Conservation (phyloP, 53 echinoderm and acorn worm genomes). For the Paelopatides confundens region DNA sequence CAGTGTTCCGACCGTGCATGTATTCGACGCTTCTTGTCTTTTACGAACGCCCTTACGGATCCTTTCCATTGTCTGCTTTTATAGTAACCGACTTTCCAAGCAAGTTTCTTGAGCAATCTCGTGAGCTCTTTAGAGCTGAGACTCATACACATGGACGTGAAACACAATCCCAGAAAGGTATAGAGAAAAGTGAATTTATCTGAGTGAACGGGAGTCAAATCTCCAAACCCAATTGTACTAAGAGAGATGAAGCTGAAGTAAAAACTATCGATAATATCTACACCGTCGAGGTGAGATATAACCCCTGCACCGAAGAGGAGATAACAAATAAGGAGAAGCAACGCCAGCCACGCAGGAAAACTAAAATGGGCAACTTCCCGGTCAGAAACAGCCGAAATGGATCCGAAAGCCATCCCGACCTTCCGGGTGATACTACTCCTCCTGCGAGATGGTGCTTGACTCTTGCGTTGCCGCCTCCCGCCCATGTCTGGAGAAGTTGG, state of each 20-base stretch:
- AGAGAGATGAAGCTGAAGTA: conserved; percentile 92
- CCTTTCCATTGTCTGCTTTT: conserved; percentile 69
- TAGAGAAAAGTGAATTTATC: conserved; percentile 74
- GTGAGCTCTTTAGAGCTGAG: conserved; percentile 85
- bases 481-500: conserved; percentile 40
- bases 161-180: conserved; percentile 85
- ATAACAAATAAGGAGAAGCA: conserved; percentile 72
- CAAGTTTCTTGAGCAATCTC: conserved; percentile 64
- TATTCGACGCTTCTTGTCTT: conserved; percentile 40
- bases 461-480: neutral
- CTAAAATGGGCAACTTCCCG: conserved; percentile 74
- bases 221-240: conserved; percentile 96
- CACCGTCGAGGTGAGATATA: conserved; percentile 54
- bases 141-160: conserved; percentile 90
- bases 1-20: conserved; percentile 46
- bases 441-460: neutral
- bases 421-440: conserved; percentile 41
- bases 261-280: conserved; percentile 76
- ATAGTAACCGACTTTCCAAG: conserved; percentile 78
- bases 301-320: conserved; percentile 76
- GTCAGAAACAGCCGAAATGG: conserved; percentile 58
- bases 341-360: conserved; percentile 83
- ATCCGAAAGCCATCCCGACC: conserved; percentile 37
- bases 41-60: conserved; percentile 49
- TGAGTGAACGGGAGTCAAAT: conserved; percentile 69